phyloP scores from a whole-genome alignment of 1,140 invertebrate genomes.

The Caenorhabditis latens region DNA sequence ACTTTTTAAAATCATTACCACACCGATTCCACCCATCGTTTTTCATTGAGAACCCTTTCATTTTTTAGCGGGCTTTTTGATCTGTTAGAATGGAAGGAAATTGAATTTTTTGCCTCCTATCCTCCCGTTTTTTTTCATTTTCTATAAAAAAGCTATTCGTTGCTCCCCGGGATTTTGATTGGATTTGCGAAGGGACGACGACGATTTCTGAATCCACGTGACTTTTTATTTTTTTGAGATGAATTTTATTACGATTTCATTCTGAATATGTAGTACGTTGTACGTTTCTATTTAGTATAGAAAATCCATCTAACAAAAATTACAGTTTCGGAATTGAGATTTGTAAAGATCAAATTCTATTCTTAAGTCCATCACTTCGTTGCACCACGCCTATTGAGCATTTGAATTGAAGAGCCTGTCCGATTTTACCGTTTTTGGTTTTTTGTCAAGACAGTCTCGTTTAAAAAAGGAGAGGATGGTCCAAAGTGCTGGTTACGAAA shows the following conservation, averaged over 20 bases:
- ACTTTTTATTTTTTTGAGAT: constrained; percentile 12
- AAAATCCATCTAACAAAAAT: too few species aligned
- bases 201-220: not conserved
- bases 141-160: constrained; percentile 10
- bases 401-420: too few species aligned
- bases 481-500: too few species aligned
- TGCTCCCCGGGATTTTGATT: constrained; percentile 23
- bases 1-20: not conserved
- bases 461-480: too few species aligned
- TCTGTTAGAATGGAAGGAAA: not conserved
- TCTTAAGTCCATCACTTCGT: too few species aligned
- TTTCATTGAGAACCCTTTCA: not conserved
- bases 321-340: too few species aligned
- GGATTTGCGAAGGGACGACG: not conserved
- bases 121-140: constrained; percentile 5
- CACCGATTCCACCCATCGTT: not conserved
- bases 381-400: too few species aligned
- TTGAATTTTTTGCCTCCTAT: constrained; percentile 29
- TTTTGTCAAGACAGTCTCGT: too few species aligned
- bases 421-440: too few species aligned
- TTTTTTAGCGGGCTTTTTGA: not conserved
- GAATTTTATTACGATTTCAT: not conserved
- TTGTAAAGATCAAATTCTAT: too few species aligned
- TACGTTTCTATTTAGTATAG: too few species aligned
- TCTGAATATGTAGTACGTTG: not conserved